A percentile compares a stretch with the other conserved stretches of the same genome.
Evolutionary conservation across 2,113 vertebrate species (phyloP).

Genomic region (Tragelaphus strepsiceros): DNA sequence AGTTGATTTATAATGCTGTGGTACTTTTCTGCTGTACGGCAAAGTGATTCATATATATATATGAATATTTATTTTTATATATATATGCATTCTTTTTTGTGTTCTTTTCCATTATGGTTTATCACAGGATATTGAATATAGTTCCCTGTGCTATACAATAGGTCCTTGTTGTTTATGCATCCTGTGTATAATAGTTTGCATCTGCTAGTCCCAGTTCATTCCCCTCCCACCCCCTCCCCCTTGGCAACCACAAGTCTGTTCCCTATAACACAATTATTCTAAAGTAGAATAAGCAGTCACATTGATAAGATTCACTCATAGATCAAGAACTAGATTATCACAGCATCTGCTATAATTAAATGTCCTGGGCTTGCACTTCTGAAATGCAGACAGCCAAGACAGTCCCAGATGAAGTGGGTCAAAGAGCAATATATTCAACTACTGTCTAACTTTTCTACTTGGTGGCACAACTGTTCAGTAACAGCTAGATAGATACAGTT

Average conservation of each 20-base stretch:
- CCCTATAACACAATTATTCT: neutral
- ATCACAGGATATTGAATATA: neutral
- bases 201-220: neutral
- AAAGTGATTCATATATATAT: neutral
- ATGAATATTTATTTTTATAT: too few species aligned
- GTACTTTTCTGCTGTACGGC: neutral
- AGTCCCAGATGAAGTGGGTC: neutral
- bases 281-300: neutral
- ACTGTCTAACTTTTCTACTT: neutral
- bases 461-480: neutral
- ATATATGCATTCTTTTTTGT: neutral
- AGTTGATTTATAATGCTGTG: neutral
- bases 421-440: neutral
- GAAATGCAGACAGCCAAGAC: neutral
- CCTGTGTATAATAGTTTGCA: neutral
- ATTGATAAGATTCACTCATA: neutral
- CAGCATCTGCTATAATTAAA: neutral
- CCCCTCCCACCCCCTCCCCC: neutral
- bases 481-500: neutral
- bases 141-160: neutral
- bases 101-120: neutral
- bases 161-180: neutral
- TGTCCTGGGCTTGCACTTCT: neutral
- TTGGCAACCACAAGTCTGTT: neutral
- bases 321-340: neutral